Conservation (phyloP, 2,113 vertebrate genomes). For the Perccottus glenii region DNA sequence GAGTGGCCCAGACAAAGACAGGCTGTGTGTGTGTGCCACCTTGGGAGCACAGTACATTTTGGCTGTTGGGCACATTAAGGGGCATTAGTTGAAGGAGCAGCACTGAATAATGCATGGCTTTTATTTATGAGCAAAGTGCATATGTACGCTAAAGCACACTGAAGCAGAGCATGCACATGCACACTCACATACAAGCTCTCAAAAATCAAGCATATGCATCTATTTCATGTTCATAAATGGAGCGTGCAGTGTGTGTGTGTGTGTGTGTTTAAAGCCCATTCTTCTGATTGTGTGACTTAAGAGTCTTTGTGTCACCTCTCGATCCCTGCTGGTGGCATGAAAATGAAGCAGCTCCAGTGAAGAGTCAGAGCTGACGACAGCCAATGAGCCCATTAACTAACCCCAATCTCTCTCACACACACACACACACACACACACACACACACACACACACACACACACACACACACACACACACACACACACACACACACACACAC, state of each 20-base stretch:
- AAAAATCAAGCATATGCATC: no score
- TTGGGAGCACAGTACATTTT: conserved; percentile 61
- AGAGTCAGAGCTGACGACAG: conserved; percentile 11
- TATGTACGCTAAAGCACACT: conserved; percentile 53
- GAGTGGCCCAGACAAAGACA: conserved; percentile 35
- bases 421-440: neutral
- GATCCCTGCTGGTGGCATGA: conserved; percentile 6
- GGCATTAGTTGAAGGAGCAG: conserved; percentile 68
- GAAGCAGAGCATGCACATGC: conserved; percentile 18
- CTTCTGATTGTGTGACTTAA: conserved; percentile 8
- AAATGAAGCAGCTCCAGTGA: conserved; percentile 14
- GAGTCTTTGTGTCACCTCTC: neutral
- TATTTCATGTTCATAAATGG: no score
- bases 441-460: neutral
- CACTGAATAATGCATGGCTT: conserved; percentile 72
- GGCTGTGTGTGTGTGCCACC: conserved; percentile 56
- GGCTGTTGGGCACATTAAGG: conserved; percentile 72
- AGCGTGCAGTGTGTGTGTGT: neutral
- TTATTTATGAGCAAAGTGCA: conserved; percentile 71
- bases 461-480: neutral
- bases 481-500: neutral
- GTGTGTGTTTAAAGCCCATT: conserved; percentile 1
- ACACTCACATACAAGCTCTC: conserved; percentile 17
- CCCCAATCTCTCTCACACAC: neutral
- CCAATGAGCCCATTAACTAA: conserved; percentile 28